Conservation (phyloP, 2,113 vertebrate species). For the Trematocara stigmaticum region DNA sequence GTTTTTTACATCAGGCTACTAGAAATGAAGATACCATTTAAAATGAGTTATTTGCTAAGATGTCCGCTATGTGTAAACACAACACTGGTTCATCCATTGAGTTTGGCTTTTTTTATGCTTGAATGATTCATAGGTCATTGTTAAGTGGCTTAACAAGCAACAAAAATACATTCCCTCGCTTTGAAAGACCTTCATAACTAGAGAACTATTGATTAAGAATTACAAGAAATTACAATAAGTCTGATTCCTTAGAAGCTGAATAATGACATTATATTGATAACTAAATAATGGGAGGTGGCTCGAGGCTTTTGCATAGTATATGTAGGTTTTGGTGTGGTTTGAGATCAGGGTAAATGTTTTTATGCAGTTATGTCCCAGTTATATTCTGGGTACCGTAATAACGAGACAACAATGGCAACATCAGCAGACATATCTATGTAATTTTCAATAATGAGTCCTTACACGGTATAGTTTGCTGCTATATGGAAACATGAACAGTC, state of each 20-base stretch:
- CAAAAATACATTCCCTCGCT: neutral
- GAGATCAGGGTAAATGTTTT: neutral
- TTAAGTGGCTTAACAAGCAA: neutral
- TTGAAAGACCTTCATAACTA: neutral
- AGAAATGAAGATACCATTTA: neutral
- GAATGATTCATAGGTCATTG: neutral
- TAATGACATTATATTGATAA: neutral
- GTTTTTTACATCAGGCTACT: neutral
- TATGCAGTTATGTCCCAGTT: neutral
- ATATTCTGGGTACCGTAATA: neutral
- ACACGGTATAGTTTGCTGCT: neutral
- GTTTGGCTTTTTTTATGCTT: neutral
- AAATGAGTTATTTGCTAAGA: neutral
- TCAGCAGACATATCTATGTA: neutral
- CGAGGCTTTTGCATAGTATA: neutral
- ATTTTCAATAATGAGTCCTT: slow-evolving; percentile 3
- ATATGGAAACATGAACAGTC: neutral
- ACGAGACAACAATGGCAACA: neutral
- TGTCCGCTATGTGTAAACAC: neutral
- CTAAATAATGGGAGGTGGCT: neutral
- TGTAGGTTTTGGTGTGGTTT: neutral
- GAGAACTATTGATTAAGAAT: neutral
- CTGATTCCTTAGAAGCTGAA: neutral
- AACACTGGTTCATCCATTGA: neutral
- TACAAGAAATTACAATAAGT: neutral